phyloP scores from a whole-genome alignment of 2,888 invertebrate species.

The Agrochola lychnidis region DNA sequence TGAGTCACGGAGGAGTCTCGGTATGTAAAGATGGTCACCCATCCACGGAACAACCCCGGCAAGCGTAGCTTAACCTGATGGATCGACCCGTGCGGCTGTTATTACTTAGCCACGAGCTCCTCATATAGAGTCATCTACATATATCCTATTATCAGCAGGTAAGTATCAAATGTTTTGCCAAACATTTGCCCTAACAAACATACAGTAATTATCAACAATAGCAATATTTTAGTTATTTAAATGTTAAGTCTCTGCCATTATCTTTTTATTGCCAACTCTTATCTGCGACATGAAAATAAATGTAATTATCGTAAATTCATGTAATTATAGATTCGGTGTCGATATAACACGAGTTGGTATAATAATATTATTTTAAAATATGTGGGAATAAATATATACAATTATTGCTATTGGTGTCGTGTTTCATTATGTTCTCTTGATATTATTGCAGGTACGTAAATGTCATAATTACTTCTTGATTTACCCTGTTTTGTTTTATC shows the following conservation, averaged over 20 bases:
- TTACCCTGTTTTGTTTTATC: neutral
- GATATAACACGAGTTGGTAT: constrained; percentile 21
- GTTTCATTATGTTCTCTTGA: constrained; percentile 10
- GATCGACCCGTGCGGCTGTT: too few relatives aligned
- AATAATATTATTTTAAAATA: constrained; percentile 2
- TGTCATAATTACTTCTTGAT: neutral
- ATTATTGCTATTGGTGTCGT: neutral
- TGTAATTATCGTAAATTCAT: constrained; percentile 58
- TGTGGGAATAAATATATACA: constrained; percentile 14
- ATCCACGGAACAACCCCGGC: too few relatives aligned
- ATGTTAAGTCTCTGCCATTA: constrained; percentile 27
- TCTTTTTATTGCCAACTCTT: constrained; percentile 43
- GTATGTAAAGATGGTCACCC: too few relatives aligned
- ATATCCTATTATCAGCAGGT: neutral
- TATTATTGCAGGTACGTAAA: neutral
- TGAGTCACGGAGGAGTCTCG: too few relatives aligned
- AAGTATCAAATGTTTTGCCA: neutral
- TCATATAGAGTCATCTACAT: too few relatives aligned
- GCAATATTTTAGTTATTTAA: constrained; percentile 35
- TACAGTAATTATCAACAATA: constrained; percentile 19
- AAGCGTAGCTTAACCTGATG: too few relatives aligned
- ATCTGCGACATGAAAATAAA: constrained; percentile 62
- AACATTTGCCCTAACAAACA: neutral
- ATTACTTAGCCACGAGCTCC: too few relatives aligned
- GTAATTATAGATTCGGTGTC: constrained; percentile 49